phyloP scores from a whole-genome alignment of 2,797 vertebrate genomes.

The Craterocephalus amniculus region DNA sequence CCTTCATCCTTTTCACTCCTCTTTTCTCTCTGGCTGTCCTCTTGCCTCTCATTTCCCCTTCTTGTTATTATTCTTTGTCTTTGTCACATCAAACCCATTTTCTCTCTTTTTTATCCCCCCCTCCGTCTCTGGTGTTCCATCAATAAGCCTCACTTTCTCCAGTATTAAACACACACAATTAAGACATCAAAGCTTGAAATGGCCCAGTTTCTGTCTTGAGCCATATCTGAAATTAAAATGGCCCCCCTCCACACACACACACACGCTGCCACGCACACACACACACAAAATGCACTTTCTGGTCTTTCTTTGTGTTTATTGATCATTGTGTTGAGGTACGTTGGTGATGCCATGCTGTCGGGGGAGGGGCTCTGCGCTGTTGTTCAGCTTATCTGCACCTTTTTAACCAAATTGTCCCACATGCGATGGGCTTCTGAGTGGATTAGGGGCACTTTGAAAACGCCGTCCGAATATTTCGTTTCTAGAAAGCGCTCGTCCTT shows the following conservation, averaged over 20 bases:
- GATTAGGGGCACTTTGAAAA: constrained; percentile 69
- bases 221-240: constrained; percentile 75
- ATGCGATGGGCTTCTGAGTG: constrained; percentile 69
- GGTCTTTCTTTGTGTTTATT: constrained; percentile 67
- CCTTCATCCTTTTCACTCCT: constrained; percentile 19
- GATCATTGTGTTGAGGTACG: constrained; percentile 58
- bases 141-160: constrained; percentile 69
- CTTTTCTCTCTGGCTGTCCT: constrained; percentile 26
- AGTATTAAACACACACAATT: constrained; percentile 67
- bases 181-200: constrained; percentile 80
- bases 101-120: constrained; percentile 22
- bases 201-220: constrained; percentile 77
- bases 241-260: no score
- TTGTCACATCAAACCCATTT: constrained; percentile 45
- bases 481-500: constrained; percentile 57
- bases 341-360: constrained; percentile 39
- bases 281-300: constrained; percentile 41
- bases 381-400: constrained; percentile 57
- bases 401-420: constrained; percentile 50
- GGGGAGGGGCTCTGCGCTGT: constrained; percentile 44
- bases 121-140: constrained; percentile 59
- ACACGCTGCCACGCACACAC: no score
- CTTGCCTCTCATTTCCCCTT: constrained; percentile 17
- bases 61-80: constrained; percentile 38
- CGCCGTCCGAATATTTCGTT: constrained; percentile 52